Base-by-base conservation (phyloP, 2,888 invertebrate species). In the Bembecia ichneumoniformis region DNA sequence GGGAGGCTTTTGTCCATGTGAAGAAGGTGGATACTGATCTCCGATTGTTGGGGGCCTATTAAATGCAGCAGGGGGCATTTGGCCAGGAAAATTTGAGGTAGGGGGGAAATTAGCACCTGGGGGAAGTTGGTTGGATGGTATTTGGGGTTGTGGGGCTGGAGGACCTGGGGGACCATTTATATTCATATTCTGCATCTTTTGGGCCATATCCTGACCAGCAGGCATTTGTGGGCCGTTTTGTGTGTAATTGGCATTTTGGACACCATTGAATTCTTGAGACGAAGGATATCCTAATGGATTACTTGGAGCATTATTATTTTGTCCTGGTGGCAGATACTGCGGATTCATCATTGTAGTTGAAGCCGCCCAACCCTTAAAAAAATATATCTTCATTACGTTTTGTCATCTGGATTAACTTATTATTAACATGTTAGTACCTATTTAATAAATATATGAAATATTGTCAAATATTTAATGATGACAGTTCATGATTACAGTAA, bases 161-260 rank as follows among this genome's bases (percentile, higher is more conserved):
- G 66, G 63, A 3, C 75, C 74, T 57, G 74, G 79, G 7, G 81
- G 74, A 1, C 82, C 81, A 62, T 82, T 84, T 46, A 87, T 56
- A 57, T 71, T 84, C 72, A 88, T 79, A 46, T 65, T 77, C 50
- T 88, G 83, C 79, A 88, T 82, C 55, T 88, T 87, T 53, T 86
- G 83, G 7, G 83, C 65, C 70, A 88, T 78, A 7, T 86, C 82
- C 43, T 49, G 35, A 36, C 50, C 13, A 7, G 46, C n/a, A 28
- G 60, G 63, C 52, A 62, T 60, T 47, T 63, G 72, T 49, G 74
- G 71, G 5, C 76, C 75, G 46, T 74, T 79, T 51, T 80, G 82
- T 46, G 59, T 71, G 51, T 75, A 84, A 49, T 83, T 87, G 0
- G 84, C 72, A 55, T 83, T 84, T 49, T 78, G 82, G 35, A 79